Base-by-base conservation (phyloP, 2,113 vertebrate genomes). In the Trinectes maculatus region DNA sequence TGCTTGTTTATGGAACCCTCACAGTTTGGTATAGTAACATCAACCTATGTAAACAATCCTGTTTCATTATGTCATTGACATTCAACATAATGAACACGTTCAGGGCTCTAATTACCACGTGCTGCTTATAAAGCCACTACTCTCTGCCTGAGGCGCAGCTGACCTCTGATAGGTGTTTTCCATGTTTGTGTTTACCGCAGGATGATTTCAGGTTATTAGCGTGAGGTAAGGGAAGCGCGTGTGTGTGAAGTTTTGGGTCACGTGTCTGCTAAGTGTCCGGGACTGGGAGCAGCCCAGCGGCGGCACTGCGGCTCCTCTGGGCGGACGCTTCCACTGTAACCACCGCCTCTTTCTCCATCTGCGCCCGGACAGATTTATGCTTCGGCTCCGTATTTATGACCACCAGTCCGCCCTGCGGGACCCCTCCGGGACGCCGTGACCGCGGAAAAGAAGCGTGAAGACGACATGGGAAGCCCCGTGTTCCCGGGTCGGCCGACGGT, bases 291-390 rank as follows among this genome's bases (percentile, higher is more conserved):
- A 54, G 61, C 57, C n/a, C n/a, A n/a, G 56, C 60, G 52, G 55
- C n/a, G n/a, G 48, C 49, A 37, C 24, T 36, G 3, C 7, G 15
- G 80, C 82, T 84, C 75, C 67, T 82, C 79, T 82, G 87, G 89
- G 90, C 89, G 90, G 89, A 83, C 86, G 15, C 79, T 79, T 56
- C 61, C 69, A 69, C 57, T 56, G 5, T 64, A 85, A 89, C 87
- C 87, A 80, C 87, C 89, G 82, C 89, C 87, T 86, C 89, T 82
- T 82, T 84, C 87, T 86, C 73, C 84, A 46, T 55, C 85, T 64
- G 55, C 78, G 34, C 79, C 69, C 86, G 86, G 85, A 88, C 80
- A 86, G 56, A 80, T 80, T 87, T 77, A 72, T 73, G 68, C 73
- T 40, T 16, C 71, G 42, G 73, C 56, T 68, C 53, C 84, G 77